A percentile compares a stretch with the other conserved stretches of the same genome.
These are phyloP conservation scores for Noctua janthe DNA, from an alignment of 2,888 invertebrate species.

Conservation along the genomic window DNA sequence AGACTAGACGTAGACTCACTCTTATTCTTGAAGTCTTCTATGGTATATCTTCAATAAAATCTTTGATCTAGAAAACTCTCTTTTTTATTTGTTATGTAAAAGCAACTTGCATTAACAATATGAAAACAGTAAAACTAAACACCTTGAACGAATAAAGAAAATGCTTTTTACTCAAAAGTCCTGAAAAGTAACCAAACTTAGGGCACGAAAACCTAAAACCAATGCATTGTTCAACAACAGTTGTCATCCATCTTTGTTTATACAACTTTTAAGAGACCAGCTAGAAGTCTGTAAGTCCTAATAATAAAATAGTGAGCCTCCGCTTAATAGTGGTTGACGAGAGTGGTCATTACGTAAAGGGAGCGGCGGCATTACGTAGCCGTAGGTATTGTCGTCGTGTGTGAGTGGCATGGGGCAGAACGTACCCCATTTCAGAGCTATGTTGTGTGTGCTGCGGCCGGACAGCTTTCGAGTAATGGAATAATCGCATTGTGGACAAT, in stretches of 20 bases:
- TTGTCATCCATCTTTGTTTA: conserved; percentile 42
- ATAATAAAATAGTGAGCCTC: conserved; percentile 51
- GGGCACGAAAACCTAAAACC: conserved; percentile 18
- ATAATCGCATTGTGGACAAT: conserved; percentile 89
- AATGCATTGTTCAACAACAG: conserved; percentile 1
- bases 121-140: not conserved
- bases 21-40: too few species aligned
- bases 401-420: conserved; percentile 59
- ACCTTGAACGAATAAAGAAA: conserved; percentile 10
- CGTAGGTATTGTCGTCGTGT: conserved; percentile 41
- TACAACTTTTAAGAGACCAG: conserved; percentile 21
- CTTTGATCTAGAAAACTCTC: not conserved
- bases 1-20: too few species aligned
- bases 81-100: not conserved
- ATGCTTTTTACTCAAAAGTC: not conserved
- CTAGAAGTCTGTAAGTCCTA: conserved; percentile 27
- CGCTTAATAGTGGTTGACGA: conserved; percentile 48
- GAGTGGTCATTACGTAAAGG: conserved; percentile 59
- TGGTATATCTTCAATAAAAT: not conserved
- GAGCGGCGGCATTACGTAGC: conserved; percentile 28
- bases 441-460: conserved; percentile 72
- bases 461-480: conserved; percentile 83
- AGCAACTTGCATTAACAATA: not conserved
- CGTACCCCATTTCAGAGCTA: conserved; percentile 69
- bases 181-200: conserved; percentile 1